phyloP scores from a whole-genome alignment of 2,888 invertebrate species.

The Erebia palarica region DNA sequence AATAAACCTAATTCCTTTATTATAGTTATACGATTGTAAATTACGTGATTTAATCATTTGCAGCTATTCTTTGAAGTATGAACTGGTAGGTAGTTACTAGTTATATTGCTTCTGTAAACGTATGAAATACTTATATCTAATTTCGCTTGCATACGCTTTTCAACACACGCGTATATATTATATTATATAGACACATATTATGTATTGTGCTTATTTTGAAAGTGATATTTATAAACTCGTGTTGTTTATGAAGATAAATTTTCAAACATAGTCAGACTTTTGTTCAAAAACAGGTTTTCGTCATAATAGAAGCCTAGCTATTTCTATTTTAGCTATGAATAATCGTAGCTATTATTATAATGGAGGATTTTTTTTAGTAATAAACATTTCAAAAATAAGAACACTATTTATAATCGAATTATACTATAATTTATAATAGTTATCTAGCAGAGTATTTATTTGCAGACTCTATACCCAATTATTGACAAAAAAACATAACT shows the following conservation, averaged over 20 bases:
- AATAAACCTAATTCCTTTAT: conserved; percentile 4
- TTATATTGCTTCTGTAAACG: conserved; percentile 20
- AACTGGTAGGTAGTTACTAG: conserved; percentile 3
- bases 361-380: too few species aligned
- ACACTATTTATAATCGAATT: too few species aligned
- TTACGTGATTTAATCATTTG: conserved; percentile 12
- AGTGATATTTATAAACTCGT: conserved; percentile 7
- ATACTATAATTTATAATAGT: too few species aligned
- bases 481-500: too few species aligned
- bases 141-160: conserved; percentile 29
- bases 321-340: too few species aligned
- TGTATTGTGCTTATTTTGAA: conserved; percentile 20
- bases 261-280: too few species aligned
- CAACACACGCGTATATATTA: not conserved
- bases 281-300: not conserved
- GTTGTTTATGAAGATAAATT: not conserved
- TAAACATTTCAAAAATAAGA: too few species aligned
- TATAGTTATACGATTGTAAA: conserved; percentile 17
- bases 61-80: conserved; percentile 1
- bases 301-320: not conserved
- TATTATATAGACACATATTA: not conserved
- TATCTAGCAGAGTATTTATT: too few species aligned
- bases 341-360: too few species aligned
- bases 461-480: too few species aligned
- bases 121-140: conserved; percentile 29